Percentiles rank a stretch among this genome's conserved stretches.
Conservation (phyloP, 2,888 invertebrate genomes). For the Cheilosia vernalis region DNA sequence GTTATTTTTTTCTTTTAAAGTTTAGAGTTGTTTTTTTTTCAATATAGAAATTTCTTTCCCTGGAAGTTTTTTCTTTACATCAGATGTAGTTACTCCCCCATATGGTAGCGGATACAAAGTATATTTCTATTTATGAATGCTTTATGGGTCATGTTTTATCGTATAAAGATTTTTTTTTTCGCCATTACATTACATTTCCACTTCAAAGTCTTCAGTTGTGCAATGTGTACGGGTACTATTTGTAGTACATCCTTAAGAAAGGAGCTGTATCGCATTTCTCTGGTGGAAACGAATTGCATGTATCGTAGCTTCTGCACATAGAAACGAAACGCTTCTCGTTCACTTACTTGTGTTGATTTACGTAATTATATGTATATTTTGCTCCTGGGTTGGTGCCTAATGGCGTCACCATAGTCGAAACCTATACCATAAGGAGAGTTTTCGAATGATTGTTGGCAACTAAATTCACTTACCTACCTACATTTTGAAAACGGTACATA, state of each 20-base stretch:
- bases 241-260: constrained; percentile 20
- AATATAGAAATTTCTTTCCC: constrained; percentile 24
- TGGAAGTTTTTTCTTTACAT: constrained; percentile 21
- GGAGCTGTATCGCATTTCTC: constrained; percentile 6
- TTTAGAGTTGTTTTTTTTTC: background rate
- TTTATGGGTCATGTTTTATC: constrained; percentile 56
- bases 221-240: constrained; percentile 7
- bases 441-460: no score
- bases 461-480: no score
- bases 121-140: constrained; percentile 52
- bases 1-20: background rate
- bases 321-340: constrained; percentile 21
- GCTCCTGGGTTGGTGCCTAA: background rate
- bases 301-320: constrained; percentile 27
- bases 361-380: background rate
- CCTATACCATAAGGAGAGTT: no score
- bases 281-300: constrained; percentile 6
- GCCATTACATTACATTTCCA: constrained; percentile 36
- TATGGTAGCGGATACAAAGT: constrained; percentile 1
- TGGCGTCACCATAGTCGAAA: no score
- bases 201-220: constrained; percentile 25
- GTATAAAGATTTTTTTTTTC: constrained; percentile 33
- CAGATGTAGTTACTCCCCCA: background rate
- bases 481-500: no score
- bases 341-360: constrained; percentile 34